These are phyloP conservation scores for Eriosoma lanigerum DNA, from an alignment of 1,140 invertebrate genomes.

Conservation along the genomic window DNA sequence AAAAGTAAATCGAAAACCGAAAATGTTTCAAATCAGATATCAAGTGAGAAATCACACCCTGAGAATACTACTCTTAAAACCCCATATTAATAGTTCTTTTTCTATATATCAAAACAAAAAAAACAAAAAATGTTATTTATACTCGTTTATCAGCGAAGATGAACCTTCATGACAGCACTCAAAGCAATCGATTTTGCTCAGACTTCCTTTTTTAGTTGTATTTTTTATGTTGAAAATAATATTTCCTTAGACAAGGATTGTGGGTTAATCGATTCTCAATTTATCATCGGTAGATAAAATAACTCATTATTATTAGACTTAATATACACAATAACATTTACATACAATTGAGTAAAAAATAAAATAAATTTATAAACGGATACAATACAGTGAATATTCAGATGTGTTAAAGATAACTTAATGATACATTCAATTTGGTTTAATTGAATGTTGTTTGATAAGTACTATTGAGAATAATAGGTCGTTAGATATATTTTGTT, in stretches of 20 bases:
- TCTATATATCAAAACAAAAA: not conserved
- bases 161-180: conserved; percentile 44
- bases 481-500: not conserved
- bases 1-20: not conserved
- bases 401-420: not conserved
- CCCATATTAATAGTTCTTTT: conserved; percentile 30
- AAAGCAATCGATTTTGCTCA: conserved; percentile 16
- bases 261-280: conserved; percentile 34
- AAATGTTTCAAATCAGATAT: conserved; percentile 31
- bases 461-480: not conserved
- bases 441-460: not conserved
- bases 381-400: not conserved
- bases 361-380: not conserved
- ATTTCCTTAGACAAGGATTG: conserved; percentile 16
- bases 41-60: conserved; percentile 28
- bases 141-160: conserved; percentile 48
- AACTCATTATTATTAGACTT: not conserved
- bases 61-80: conserved; percentile 21
- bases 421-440: not conserved
- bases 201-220: not conserved
- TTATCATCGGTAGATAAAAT: conserved; percentile 10
- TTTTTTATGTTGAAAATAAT: conserved; percentile 22
- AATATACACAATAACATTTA: not conserved
- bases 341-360: not conserved
- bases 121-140: conserved; percentile 17